phyloP scores from a whole-genome alignment of 1,140 invertebrate species.

The Teleopsis dalmanni region DNA sequence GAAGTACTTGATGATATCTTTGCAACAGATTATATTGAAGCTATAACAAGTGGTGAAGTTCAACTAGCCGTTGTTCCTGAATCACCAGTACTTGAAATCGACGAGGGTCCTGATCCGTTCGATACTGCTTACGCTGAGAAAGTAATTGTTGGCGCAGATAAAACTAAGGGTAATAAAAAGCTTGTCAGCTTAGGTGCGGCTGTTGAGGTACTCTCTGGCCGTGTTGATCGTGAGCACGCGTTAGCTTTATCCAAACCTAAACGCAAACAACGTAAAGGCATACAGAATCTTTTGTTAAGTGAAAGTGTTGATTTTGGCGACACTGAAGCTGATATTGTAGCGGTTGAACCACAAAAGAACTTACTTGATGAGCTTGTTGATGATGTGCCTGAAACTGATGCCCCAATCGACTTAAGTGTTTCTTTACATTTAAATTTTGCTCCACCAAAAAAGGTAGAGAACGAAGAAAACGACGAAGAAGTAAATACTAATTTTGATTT shows the following conservation, averaged over 20 bases:
- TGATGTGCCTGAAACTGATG: conserved; percentile 50
- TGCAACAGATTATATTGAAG: conserved; percentile 79
- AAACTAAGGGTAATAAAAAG: conserved; percentile 69
- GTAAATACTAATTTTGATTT: conserved; percentile 20
- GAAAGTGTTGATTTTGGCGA: conserved; percentile 53
- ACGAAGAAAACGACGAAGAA: conserved; percentile 11
- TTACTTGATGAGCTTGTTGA: conserved; percentile 66
- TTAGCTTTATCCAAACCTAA: conserved; percentile 54
- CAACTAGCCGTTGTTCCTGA: conserved; percentile 81
- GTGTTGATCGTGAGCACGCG: conserved; percentile 55
- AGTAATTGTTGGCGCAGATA: conserved; percentile 66
- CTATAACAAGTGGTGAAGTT: conserved; percentile 73
- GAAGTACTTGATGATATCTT: conserved; percentile 74
- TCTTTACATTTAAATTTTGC: conserved; percentile 51
- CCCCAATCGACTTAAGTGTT: conserved; percentile 55
- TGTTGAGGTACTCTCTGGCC: conserved; percentile 75
- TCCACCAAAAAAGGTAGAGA: conserved; percentile 38
- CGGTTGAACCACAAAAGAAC: conserved; percentile 49
- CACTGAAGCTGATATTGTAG: conserved; percentile 30
- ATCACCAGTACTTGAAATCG: conserved; percentile 61
- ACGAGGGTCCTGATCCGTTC: conserved; percentile 71
- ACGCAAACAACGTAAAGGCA: conserved; percentile 51
- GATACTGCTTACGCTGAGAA: conserved; percentile 81
- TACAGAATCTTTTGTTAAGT: conserved; percentile 61
- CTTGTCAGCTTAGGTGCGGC: conserved; percentile 73